Conservation (phyloP, 2,888 invertebrate species). For the Drosophila niveifrons region DNA sequence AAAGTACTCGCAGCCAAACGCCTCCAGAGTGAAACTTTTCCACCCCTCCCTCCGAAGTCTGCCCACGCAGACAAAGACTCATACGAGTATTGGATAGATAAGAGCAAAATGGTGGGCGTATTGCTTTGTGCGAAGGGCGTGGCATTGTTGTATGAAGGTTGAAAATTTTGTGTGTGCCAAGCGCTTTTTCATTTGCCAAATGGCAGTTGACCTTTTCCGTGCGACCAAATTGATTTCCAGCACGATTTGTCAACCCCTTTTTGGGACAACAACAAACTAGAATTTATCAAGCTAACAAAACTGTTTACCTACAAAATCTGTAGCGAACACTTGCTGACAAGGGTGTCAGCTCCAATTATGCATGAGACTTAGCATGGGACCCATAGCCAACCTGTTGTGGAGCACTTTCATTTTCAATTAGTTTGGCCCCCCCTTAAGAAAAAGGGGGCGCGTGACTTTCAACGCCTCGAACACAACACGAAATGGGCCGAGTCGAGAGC, state of each 20-base stretch:
- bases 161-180: slow-evolving; percentile 44
- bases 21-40: slow-evolving; percentile 38
- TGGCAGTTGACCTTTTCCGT: slow-evolving; percentile 71
- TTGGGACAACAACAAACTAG: slow-evolving; percentile 35
- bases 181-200: slow-evolving; percentile 74
- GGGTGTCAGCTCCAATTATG: slow-evolving; percentile 78
- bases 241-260: slow-evolving; percentile 77
- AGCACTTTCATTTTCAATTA: slow-evolving; percentile 80
- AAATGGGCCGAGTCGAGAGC: slow-evolving; percentile 47
- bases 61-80: slow-evolving; percentile 23
- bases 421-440: slow-evolving; percentile 38
- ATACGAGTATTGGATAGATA: slow-evolving; percentile 45
- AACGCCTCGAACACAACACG: slow-evolving; percentile 65
- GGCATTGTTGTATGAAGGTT: slow-evolving; percentile 14
- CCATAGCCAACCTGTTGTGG: slow-evolving; percentile 62
- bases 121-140: slow-evolving; percentile 36
- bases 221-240: slow-evolving; percentile 76
- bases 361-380: slow-evolving; percentile 36
- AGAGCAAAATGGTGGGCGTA: slow-evolving; percentile 44
- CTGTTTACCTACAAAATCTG: slow-evolving; percentile 69
- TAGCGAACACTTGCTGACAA: slow-evolving; percentile 67
- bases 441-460: slow-evolving; percentile 78
- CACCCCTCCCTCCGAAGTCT: not conserved
- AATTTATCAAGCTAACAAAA: slow-evolving; percentile 67
- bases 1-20: slow-evolving; percentile 58